phyloP scores from a whole-genome alignment of 2,113 vertebrate species.

The Eulemur rufifrons region DNA sequence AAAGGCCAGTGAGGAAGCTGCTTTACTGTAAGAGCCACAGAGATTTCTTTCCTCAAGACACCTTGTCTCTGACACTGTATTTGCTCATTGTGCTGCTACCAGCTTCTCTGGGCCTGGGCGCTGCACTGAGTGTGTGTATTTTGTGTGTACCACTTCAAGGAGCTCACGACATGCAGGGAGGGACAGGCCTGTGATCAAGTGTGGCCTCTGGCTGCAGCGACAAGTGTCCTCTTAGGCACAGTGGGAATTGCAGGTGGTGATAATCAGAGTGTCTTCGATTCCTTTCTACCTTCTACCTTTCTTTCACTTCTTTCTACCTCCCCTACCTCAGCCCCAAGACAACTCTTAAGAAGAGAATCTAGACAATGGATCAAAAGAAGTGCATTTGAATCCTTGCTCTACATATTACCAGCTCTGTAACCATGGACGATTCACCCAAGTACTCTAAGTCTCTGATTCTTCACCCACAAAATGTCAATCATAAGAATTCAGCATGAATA shows the following conservation, averaged over 20 bases:
- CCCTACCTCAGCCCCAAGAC: not conserved
- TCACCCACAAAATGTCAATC: constrained; percentile 41
- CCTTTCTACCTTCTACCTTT: not conserved
- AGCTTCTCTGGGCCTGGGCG: not conserved
- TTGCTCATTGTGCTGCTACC: not conserved
- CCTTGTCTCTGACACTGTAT: not conserved
- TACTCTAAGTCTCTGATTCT: constrained; percentile 32
- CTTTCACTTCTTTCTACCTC: not conserved
- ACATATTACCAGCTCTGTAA: not conserved
- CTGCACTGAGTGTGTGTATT: not conserved
- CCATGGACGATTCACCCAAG: not conserved
- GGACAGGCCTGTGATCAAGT: not conserved
- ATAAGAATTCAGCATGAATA: constrained; percentile 59
- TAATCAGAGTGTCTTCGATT: not conserved
- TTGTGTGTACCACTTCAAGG: not conserved
- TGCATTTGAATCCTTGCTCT: not conserved
- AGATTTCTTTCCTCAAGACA: not conserved
- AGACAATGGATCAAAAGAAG: not conserved
- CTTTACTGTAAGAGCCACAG: not conserved
- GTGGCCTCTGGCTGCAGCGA: not conserved
- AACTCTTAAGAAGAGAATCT: not conserved
- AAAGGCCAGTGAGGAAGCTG: not conserved
- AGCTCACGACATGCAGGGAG: not conserved
- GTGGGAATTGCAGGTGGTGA: not conserved
- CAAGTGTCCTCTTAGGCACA: not conserved